phyloP scores from a whole-genome alignment of 1,140 invertebrate genomes.

The Elysia chlorotica region DNA sequence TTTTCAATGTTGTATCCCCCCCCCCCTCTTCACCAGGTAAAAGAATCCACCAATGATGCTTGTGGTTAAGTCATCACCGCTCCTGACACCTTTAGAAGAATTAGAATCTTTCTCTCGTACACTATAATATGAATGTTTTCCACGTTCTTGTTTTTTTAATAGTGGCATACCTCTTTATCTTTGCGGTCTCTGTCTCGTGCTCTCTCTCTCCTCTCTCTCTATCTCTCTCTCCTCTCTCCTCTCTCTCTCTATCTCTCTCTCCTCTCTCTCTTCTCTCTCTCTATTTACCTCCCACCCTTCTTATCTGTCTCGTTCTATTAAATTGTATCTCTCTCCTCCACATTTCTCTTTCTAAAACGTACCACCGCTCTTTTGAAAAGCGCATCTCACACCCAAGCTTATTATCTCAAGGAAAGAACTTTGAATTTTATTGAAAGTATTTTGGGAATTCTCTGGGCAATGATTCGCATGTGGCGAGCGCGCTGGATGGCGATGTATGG shows the following conservation, averaged over 20 bases:
- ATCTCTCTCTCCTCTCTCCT: not conserved
- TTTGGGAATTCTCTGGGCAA: not conserved
- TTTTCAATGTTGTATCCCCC: no score
- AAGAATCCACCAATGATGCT: no score
- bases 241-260: not conserved
- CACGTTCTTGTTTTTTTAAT: no score
- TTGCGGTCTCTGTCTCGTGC: no score
- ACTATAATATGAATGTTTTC: no score
- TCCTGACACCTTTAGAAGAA: no score
- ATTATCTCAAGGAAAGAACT: not conserved
- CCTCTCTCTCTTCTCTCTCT: not conserved
- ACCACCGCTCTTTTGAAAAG: not conserved
- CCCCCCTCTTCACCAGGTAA: no score
- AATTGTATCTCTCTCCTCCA: not conserved
- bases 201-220: no score
- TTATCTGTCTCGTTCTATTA: not conserved
- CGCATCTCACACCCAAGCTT: not conserved
- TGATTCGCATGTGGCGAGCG: not conserved
- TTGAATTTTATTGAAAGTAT: not conserved
- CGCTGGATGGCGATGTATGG: not conserved
- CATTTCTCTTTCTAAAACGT: not conserved
- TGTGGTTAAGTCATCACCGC: no score
- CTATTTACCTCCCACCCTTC: not conserved
- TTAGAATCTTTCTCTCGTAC: no score
- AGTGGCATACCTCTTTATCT: no score